Conservation (phyloP, 2,888 invertebrate genomes). For the Drosophila meridionalis region DNA sequence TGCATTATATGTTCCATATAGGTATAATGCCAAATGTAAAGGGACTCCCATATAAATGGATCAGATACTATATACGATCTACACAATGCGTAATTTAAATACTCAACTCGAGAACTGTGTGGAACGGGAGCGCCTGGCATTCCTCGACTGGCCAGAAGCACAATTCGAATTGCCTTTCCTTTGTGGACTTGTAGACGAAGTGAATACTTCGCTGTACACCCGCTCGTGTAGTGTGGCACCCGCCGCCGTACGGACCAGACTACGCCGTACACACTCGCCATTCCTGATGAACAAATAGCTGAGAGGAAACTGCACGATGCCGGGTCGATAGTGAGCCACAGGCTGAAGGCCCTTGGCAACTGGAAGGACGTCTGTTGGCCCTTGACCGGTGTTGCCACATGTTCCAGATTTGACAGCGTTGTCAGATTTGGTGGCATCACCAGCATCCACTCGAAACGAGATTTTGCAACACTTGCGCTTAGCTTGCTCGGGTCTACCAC, state of each 20-base stretch:
- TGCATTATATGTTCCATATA: constrained; percentile 47
- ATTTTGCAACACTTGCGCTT: not conserved
- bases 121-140: not conserved
- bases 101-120: constrained; percentile 38
- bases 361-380: not conserved
- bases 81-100: constrained; percentile 57
- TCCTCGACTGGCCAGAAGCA: not conserved
- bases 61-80: constrained; percentile 6
- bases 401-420: not conserved
- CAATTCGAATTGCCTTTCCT: not conserved
- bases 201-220: not conserved
- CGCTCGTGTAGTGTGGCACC: constrained; percentile 60
- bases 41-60: constrained; percentile 1
- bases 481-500: too few species aligned
- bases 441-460: constrained; percentile 14
- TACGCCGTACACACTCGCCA: constrained; percentile 32
- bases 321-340: constrained; percentile 59
- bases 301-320: constrained; percentile 30
- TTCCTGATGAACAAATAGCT: constrained; percentile 28
- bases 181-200: not conserved
- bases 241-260: constrained; percentile 66
- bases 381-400: not conserved
- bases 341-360: constrained; percentile 18
- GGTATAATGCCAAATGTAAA: not conserved
- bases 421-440: constrained; percentile 5